phyloP scores from a whole-genome alignment of 2,113 vertebrate genomes.

The Dicerorhinus sumatrensis region DNA sequence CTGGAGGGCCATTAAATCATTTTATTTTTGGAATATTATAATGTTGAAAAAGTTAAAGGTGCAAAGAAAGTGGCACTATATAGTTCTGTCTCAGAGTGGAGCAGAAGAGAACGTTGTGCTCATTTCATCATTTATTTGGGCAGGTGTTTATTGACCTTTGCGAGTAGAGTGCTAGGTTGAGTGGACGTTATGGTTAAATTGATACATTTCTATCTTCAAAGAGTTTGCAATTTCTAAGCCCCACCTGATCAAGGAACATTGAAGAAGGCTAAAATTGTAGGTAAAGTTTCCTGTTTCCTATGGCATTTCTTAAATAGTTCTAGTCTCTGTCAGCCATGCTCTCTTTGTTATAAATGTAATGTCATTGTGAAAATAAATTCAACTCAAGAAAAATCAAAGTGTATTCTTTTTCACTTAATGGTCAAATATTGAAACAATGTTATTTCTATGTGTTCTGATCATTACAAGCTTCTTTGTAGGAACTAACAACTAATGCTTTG shows the following conservation, averaged over 20 bases:
- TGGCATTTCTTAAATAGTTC: background rate
- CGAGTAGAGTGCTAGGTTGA: background rate
- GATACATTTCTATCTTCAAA: background rate
- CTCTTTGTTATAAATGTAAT: background rate
- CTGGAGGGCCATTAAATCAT: background rate
- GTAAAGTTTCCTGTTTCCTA: background rate
- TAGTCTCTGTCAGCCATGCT: background rate
- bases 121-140: background rate
- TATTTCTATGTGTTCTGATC: conserved; percentile 73
- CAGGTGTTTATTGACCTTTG: background rate
- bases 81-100: background rate
- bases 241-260: background rate
- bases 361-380: background rate
- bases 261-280: background rate
- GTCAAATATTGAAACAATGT: conserved; percentile 80
- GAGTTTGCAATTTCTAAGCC: background rate
- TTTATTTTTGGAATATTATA: background rate
- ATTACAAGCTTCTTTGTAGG: conserved; percentile 75
- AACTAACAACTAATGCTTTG: conserved; percentile 73
- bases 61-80: background rate
- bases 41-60: background rate
- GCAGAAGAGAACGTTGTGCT: background rate
- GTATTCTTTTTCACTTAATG: conserved; percentile 56
- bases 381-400: conserved; percentile 59
- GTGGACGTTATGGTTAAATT: background rate